phyloP scores from a whole-genome alignment of 2,797 vertebrate species.

The Aratinga solstitialis region DNA sequence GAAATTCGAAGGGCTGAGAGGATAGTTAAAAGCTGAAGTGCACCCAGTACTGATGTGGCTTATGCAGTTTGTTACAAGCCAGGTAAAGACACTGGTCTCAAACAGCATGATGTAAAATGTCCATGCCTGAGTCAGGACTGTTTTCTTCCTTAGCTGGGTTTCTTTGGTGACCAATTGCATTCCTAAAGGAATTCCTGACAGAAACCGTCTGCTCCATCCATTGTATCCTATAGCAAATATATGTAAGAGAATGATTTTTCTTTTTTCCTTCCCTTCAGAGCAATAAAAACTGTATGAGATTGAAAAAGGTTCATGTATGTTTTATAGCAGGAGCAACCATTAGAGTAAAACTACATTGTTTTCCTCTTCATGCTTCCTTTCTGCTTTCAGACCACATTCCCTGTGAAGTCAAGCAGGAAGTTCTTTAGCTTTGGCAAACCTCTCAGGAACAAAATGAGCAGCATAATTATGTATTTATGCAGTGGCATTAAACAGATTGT shows the following conservation, averaged over 20 bases:
- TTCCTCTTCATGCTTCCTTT: not conserved
- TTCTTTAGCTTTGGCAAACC: not conserved
- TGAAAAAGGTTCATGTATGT: conserved; percentile 46
- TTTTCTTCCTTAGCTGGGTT: not conserved
- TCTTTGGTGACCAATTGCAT: not conserved
- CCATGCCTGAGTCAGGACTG: not conserved
- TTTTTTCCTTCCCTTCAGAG: not conserved
- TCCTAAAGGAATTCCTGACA: not conserved
- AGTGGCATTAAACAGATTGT: not conserved
- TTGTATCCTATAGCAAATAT: not conserved
- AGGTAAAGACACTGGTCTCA: not conserved
- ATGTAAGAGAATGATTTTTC: not conserved
- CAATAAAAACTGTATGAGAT: conserved; percentile 51
- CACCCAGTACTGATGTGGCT: not conserved
- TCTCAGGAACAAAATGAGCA: not conserved
- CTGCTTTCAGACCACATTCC: conserved; percentile 1
- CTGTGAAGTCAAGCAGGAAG: conserved; percentile 14
- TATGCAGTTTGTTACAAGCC: not conserved
- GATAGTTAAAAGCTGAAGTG: not conserved
- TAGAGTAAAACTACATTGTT: conserved; percentile 3
- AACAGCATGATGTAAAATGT: not conserved
- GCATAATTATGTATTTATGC: not conserved
- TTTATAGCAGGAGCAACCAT: conserved; percentile 42
- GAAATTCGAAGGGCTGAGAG: not conserved
- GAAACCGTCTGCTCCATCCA: not conserved